These are phyloP conservation scores for Craterocephalus amniculus DNA, from an alignment of 2,797 vertebrate genomes.

Conservation along the genomic window DNA sequence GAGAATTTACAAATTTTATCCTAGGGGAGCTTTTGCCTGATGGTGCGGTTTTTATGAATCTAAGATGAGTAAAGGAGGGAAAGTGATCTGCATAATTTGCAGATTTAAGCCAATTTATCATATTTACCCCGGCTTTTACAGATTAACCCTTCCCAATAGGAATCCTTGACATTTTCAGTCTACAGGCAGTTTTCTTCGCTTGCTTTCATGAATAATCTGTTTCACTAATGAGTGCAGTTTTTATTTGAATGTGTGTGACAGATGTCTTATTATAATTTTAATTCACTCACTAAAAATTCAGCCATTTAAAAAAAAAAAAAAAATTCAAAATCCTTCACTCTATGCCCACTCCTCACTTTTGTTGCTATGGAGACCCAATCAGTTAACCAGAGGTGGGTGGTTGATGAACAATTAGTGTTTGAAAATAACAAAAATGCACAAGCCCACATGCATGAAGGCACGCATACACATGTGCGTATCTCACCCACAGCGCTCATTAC, in stretches of 20 bases:
- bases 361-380: constrained; percentile 76
- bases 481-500: constrained; percentile 43
- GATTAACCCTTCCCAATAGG: constrained; percentile 24
- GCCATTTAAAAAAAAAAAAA: constrained; percentile 43
- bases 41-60: constrained; percentile 51
- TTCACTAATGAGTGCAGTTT: background rate
- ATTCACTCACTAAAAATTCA: constrained; percentile 41
- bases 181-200: constrained; percentile 12
- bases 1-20: constrained; percentile 66
- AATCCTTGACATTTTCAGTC: constrained; percentile 6
- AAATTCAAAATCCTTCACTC: constrained; percentile 27
- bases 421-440: constrained; percentile 24
- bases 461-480: constrained; percentile 24
- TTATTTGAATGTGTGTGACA: constrained; percentile 38
- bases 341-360: constrained; percentile 30
- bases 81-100: constrained; percentile 20
- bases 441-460: constrained; percentile 7
- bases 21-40: constrained; percentile 35
- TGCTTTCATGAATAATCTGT: constrained; percentile 17
- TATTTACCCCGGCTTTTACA: constrained; percentile 15
- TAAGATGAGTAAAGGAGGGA: constrained; percentile 2
- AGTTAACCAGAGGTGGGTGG: constrained; percentile 64
- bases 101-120: constrained; percentile 37
- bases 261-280: constrained; percentile 52
- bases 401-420: constrained; percentile 66